These are phyloP conservation scores for Cathartes aura DNA, from an alignment of 2,113 vertebrate species.

Conservation along the genomic window DNA sequence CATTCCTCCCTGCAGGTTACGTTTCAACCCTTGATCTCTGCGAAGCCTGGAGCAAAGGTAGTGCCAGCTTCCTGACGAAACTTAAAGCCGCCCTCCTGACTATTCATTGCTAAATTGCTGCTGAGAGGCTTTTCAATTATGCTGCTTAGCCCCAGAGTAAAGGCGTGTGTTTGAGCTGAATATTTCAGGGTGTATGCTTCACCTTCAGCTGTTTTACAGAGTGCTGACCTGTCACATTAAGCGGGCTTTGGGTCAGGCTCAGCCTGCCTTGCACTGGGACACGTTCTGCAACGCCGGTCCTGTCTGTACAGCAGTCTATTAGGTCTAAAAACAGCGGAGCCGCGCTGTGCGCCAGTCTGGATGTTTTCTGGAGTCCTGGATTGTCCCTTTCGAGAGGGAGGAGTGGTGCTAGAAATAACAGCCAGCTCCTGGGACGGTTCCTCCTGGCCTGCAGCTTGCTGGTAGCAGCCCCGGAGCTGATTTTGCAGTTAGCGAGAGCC, in stretches of 20 bases:
- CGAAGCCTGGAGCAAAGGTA: neutral
- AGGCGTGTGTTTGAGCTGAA: neutral
- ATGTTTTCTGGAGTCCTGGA: accelerated
- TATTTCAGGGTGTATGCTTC: neutral
- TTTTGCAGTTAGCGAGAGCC: neutral
- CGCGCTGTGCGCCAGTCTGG: accelerated
- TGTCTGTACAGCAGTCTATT: neutral
- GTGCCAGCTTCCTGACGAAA: neutral
- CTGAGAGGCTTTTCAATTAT: neutral
- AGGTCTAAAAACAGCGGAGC: neutral
- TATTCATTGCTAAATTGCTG: neutral
- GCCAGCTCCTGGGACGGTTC: neutral
- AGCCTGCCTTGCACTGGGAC: neutral
- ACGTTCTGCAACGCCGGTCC: accelerated
- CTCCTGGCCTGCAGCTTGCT: neutral
- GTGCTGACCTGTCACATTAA: neutral
- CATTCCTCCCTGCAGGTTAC: neutral
- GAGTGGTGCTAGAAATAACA: neutral
- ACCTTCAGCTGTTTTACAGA: neutral
- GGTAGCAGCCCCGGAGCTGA: neutral
- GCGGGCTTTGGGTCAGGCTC: neutral
- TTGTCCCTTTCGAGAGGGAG: neutral
- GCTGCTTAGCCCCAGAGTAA: neutral
- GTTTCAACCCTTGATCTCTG: neutral
- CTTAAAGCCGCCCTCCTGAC: neutral